Evolutionary conservation across 2,113 vertebrate genomes (phyloP), one percentile per base, ranked within the genome.

Genomic region (Octodon degus): DNA sequence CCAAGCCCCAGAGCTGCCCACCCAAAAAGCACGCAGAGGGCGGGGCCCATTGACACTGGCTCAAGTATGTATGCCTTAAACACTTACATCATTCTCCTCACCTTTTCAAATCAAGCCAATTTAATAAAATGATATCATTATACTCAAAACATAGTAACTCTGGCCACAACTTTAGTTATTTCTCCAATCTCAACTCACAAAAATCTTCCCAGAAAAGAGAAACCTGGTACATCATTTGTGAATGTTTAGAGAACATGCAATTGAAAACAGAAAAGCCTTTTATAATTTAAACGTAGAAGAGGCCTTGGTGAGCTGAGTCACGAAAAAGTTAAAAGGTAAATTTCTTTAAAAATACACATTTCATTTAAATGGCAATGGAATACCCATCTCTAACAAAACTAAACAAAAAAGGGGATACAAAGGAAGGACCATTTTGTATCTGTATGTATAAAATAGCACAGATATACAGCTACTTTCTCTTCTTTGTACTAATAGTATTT

Each of bases 41-140:
- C 19, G 25, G 3, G 13, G 50, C 60, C 79, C 87, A 47, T 67
- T 37, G 74, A 87, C 50, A 86, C 37, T 88, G 27, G 47, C 62
- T 80, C 90, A 86, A 47, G 37, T 83, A 74, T 86, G 80, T 68
- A 55, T 11, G 89, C 68, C 25, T 94, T 93, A 84, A 89, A 86
- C 27, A 37, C 19, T 86, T 4, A 25, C 11, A 76, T 20, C 13
- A 80, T 86, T 16, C 47, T 74, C n/a, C 47, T 74, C n/a, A 95
- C 2, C 86, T 90, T 92, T 74, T 20, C 22, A 83, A 27, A 43
- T 65, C 68, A 97, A 86, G 5, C 12, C 83, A 89, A 93, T 81
- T 83, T 96, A 90, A 93, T 80, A 87, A 96, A 91, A 68, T 70
- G 97, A 89, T 68, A 89, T 12, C 76, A 27, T 81, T 93, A 95